These are phyloP conservation scores for Drosophila pseudoananassae DNA, from an alignment of 1,140 invertebrate species.

Conservation along the genomic window DNA sequence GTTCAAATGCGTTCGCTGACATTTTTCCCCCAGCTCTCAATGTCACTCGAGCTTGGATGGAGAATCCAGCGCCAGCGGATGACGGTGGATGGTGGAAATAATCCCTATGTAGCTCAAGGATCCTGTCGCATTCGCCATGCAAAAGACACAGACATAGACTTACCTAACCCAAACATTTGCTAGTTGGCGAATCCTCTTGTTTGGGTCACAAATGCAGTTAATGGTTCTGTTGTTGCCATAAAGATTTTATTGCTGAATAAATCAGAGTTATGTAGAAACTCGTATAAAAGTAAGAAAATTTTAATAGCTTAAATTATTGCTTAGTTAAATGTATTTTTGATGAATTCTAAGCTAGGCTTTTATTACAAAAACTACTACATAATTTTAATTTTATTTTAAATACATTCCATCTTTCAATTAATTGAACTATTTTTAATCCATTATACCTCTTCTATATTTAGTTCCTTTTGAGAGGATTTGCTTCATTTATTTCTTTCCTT, in stretches of 20 bases:
- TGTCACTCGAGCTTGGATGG: conserved; percentile 27
- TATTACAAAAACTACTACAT: no score
- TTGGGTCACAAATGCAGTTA: conserved; percentile 7
- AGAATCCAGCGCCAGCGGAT: not conserved
- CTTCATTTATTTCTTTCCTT: not conserved
- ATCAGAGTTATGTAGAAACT: not conserved
- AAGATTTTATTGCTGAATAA: not conserved
- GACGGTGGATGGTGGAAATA: conserved; percentile 3
- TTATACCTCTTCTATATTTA: not conserved
- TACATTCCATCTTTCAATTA: no score
- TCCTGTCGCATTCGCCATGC: conserved; percentile 12
- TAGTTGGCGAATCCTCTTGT: conserved; percentile 1
- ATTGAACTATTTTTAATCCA: no score
- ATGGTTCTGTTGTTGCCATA: not conserved
- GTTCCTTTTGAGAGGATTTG: not conserved
- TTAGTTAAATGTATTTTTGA: no score
- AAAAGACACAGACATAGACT: conserved; percentile 29
- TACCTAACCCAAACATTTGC: conserved; percentile 33
- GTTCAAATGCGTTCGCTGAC: conserved; percentile 78
- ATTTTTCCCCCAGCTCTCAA: conserved; percentile 61
- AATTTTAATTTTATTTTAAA: no score
- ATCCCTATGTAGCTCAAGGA: conserved; percentile 64
- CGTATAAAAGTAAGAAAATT: not conserved
- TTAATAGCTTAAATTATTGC: no score
- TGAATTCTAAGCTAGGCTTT: no score